These are phyloP conservation scores for Naja naja DNA, from an alignment of 2,113 vertebrate species.

Conservation along the genomic window DNA sequence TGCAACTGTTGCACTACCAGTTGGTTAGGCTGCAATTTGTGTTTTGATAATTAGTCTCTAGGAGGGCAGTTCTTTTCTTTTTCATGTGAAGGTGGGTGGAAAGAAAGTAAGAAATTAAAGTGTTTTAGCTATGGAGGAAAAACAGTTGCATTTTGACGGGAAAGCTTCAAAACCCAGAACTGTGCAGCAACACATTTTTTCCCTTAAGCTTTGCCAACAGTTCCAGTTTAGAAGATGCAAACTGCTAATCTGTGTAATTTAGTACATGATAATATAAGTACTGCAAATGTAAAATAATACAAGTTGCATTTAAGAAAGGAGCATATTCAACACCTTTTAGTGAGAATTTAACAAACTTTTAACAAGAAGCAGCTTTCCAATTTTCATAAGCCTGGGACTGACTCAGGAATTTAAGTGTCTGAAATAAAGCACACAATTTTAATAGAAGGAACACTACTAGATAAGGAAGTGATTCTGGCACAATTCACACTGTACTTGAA, in stretches of 20 bases:
- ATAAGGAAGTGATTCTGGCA: background rate
- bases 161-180: background rate
- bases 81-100: background rate
- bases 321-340: background rate
- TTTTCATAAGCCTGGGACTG: background rate
- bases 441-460: background rate
- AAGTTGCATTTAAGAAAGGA: background rate
- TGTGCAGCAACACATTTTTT: background rate
- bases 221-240: background rate
- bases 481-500: background rate
- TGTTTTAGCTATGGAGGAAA: background rate
- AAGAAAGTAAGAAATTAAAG: background rate
- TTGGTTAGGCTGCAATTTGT: background rate
- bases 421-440: background rate
- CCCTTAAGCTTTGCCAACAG: background rate
- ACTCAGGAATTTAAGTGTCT: background rate
- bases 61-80: background rate
- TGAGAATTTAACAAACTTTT: background rate
- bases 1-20: conserved; percentile 21
- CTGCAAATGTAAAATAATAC: conserved; percentile 22
- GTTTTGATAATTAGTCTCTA: background rate
- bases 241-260: conserved; percentile 12
- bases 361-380: background rate
- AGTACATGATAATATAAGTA: background rate
- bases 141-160: background rate